Evolutionary conservation across 1,140 invertebrate species (phyloP).

Genomic region (Gryllus bimaculatus): DNA sequence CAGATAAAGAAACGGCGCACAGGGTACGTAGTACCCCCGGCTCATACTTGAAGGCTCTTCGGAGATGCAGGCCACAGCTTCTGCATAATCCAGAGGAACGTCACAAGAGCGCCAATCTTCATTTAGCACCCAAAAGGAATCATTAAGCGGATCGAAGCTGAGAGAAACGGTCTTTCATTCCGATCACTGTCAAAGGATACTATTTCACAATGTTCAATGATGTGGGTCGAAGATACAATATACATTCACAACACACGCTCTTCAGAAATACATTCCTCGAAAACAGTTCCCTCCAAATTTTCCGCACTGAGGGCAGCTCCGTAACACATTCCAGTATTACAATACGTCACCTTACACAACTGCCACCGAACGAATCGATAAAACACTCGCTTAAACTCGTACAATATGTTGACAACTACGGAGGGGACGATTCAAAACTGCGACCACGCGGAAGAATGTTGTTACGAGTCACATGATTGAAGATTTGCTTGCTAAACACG

Average conservation of each 20-base stretch:
- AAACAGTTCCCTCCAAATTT: no score
- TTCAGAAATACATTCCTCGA: no score
- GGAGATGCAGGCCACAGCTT: not conserved
- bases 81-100: not conserved
- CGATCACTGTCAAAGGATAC: not conserved
- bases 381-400: not conserved
- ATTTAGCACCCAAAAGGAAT: not conserved
- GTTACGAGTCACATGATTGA: not conserved
- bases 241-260: no score
- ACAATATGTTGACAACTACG: not conserved
- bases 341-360: not conserved
- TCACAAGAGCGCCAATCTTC: not conserved
- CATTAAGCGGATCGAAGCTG: not conserved
- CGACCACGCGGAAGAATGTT: not conserved
- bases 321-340: not conserved
- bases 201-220: not conserved
- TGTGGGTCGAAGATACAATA: no score
- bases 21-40: constrained; percentile 15
- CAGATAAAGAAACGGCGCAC: constrained; percentile 18
- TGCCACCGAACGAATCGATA: not conserved
- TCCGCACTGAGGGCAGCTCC: no score
- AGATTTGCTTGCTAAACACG: not conserved
- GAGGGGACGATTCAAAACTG: not conserved
- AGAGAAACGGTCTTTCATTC: not conserved
- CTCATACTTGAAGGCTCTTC: constrained; percentile 12